Conservation (phyloP, 2,113 vertebrate genomes). For the Microcebus jonahi region DNA sequence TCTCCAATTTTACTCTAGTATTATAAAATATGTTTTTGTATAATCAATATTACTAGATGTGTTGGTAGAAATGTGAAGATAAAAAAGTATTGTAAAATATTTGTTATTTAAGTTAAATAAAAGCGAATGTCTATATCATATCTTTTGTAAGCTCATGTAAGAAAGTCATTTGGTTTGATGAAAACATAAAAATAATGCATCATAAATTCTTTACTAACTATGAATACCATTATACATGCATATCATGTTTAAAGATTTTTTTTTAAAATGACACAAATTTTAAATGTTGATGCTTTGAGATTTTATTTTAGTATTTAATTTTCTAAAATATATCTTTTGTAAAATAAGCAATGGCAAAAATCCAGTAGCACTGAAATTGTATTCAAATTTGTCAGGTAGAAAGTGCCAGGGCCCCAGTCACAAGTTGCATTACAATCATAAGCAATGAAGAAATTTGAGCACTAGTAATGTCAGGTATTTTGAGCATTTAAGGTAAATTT, state of each 20-base stretch:
- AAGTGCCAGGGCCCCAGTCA: not conserved
- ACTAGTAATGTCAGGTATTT: fast-evolving
- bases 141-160: not conserved
- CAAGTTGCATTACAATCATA: not conserved
- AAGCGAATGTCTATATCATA: not conserved
- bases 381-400: not conserved
- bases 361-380: not conserved
- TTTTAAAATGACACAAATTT: not conserved
- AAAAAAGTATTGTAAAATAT: not conserved
- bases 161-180: not conserved
- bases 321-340: not conserved
- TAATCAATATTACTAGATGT: not conserved
- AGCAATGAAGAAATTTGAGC: not conserved
- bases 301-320: not conserved
- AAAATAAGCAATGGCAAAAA: not conserved
- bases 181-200: not conserved
- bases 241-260: not conserved
- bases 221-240: not conserved
- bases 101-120: not conserved
- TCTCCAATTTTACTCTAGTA: not conserved
- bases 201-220: not conserved
- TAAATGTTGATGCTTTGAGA: not conserved
- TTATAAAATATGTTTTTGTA: not conserved
- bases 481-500: not conserved
- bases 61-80: not conserved